A percentile compares a stretch with the other conserved stretches of the same genome.
phyloP scores from a whole-genome alignment of 1,140 invertebrate genomes.

The Neotoxoptera formosana region DNA sequence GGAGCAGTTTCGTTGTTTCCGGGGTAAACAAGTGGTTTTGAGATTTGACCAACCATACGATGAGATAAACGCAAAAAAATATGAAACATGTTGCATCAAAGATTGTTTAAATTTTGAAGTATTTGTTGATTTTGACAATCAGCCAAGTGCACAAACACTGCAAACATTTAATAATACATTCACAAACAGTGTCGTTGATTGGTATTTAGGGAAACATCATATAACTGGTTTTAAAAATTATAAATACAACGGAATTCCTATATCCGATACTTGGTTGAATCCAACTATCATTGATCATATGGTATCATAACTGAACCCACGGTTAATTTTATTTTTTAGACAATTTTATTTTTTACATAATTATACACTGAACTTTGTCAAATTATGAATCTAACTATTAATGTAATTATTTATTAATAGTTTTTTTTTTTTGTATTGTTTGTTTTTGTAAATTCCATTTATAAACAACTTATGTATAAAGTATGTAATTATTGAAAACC shows the following conservation, averaged over 20 bases:
- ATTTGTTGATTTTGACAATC: slow-evolving; percentile 22
- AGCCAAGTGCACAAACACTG: neutral
- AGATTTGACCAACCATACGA: neutral
- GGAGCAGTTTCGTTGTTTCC: slow-evolving; percentile 32
- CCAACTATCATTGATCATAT: slow-evolving; percentile 33
- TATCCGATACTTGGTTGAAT: slow-evolving; percentile 54
- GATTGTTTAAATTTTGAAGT: slow-evolving; percentile 32
- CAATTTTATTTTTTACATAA: slow-evolving; percentile 8
- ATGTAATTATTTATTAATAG: neutral
- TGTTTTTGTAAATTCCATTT: slow-evolving; percentile 2
- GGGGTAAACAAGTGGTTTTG: slow-evolving; percentile 41
- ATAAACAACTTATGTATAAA: neutral
- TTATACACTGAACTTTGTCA: neutral
- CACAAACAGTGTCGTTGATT: slow-evolving; percentile 11
- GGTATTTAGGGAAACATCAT: slow-evolving; percentile 49
- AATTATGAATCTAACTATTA: neutral
- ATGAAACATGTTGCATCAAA: neutral
- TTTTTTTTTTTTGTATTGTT: neutral
- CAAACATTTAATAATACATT: neutral
- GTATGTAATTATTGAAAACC: neutral
- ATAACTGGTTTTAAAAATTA: slow-evolving; percentile 48
- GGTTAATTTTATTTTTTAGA: neutral
- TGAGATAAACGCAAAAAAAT: neutral
- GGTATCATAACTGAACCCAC: neutral
- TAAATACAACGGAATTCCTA: slow-evolving; percentile 38